These are phyloP conservation scores for Chironomus riparius DNA, from an alignment of 2,888 invertebrate genomes.

Conservation along the genomic window DNA sequence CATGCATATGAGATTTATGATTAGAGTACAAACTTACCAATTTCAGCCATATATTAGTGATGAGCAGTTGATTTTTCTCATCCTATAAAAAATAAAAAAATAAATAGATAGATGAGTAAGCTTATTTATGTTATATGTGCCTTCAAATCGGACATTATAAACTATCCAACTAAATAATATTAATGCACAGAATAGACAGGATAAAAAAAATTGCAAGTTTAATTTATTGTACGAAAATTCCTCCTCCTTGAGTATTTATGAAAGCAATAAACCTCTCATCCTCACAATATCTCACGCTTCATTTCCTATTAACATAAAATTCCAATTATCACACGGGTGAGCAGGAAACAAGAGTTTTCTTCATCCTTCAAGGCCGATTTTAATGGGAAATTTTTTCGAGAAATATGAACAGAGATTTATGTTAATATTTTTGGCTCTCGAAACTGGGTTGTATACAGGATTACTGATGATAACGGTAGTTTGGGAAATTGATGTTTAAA, in stretches of 20 bases:
- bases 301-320: constrained; percentile 10
- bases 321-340: constrained; percentile 17
- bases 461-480: too few relatives aligned
- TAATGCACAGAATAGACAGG: too few relatives aligned
- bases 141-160: neutral
- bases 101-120: neutral
- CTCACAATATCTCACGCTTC: neutral
- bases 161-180: too few relatives aligned
- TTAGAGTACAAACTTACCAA: constrained; percentile 34
- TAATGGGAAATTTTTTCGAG: too few relatives aligned
- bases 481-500: too few relatives aligned
- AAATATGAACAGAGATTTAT: too few relatives aligned
- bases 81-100: constrained; percentile 50
- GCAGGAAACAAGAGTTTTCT: neutral
- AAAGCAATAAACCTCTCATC: neutral
- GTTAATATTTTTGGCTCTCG: too few relatives aligned
- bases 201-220: too few relatives aligned
- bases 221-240: neutral
- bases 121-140: neutral
- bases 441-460: too few relatives aligned
- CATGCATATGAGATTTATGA: neutral
- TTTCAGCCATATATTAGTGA: constrained; percentile 64
- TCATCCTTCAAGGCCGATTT: neutral
- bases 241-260: neutral
- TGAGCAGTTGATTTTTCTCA: constrained; percentile 72